phyloP scores from a whole-genome alignment of 1,140 invertebrate genomes.

The Panonychus citri region DNA sequence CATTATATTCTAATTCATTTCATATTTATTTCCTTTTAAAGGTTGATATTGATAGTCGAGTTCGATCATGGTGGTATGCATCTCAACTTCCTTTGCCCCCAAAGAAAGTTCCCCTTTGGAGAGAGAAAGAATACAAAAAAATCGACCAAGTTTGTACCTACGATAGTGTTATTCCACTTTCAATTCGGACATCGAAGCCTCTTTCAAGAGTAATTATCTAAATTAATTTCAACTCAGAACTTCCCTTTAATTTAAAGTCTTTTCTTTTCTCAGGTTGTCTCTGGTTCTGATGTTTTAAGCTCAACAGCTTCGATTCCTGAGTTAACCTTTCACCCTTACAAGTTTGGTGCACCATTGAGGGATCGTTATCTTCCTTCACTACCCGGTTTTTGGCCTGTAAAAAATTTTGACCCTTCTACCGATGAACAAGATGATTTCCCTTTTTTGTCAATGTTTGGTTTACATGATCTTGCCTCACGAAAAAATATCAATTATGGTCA shows the following conservation, averaged over 20 bases:
- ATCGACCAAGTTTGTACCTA: neutral
- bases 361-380: neutral
- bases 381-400: conserved; percentile 9
- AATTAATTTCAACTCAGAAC: neutral
- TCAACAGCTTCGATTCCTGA: conserved; percentile 6
- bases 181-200: neutral
- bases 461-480: conserved; percentile 30
- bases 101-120: neutral
- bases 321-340: neutral
- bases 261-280: conserved; percentile 9
- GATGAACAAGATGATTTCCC: neutral
- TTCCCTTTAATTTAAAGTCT: neutral
- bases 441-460: conserved; percentile 8
- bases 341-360: conserved; percentile 1
- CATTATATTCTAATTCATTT: neutral
- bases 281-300: conserved; percentile 7
- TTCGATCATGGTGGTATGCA: neutral
- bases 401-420: neutral
- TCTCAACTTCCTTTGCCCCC: neutral
- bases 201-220: neutral
- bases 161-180: neutral
- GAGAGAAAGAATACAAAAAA: neutral
- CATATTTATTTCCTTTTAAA: neutral
- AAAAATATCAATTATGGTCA: conserved; percentile 47
- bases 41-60: neutral